Evolutionary conservation across 2,113 vertebrate genomes (phyloP), one percentile per base, ranked within the genome.

Genomic region (Phaethornis superciliosus): DNA sequence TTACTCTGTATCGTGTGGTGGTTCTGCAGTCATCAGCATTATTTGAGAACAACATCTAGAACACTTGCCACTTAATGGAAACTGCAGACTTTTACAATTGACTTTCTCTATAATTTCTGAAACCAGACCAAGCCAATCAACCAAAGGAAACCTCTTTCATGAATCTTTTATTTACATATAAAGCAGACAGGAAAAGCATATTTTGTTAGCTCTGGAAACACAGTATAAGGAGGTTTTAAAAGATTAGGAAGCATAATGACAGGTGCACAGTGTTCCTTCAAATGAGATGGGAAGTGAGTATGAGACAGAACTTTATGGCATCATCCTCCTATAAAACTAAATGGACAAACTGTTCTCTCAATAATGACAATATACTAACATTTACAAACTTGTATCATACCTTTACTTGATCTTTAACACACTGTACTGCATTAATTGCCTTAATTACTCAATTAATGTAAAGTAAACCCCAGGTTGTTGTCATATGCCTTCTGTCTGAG

Each of bases 191-290:
- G 96, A 97, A 97, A 92, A 94, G 64, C 65, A 58, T 72, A 96
- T 97, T 97, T 96, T 94, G 94, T 90, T 97, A 96, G 82, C 32
- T 85, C 60, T 95, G 80, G 95, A 96, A 88, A 91, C 80, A 95
- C 68, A 90, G 55, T 94, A 92, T 94, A 94, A 96, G 85, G 79
- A 90, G 91, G 81, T 87, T 95, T 95, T 79, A 92, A 95, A 93
- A 95, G 94, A 95, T 96, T 96, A 90, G 89, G 93, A 93, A 92
- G 68, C 71, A 93, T 65, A 96, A 96, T 96, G 90, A 97, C 96
- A 93, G 91, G 90, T 95, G 88, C 87, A 95, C 20, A 64, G 58
- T 95, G 84, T 93, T 95, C 88, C 92, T 95, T 92, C 63, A 96
- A 96, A 94, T 87, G 68, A 95, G 85, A 67, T 63, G 0, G 91